These are phyloP conservation scores for Neoarius graeffei DNA, from an alignment of 2,113 vertebrate species.

Conservation along the genomic window DNA sequence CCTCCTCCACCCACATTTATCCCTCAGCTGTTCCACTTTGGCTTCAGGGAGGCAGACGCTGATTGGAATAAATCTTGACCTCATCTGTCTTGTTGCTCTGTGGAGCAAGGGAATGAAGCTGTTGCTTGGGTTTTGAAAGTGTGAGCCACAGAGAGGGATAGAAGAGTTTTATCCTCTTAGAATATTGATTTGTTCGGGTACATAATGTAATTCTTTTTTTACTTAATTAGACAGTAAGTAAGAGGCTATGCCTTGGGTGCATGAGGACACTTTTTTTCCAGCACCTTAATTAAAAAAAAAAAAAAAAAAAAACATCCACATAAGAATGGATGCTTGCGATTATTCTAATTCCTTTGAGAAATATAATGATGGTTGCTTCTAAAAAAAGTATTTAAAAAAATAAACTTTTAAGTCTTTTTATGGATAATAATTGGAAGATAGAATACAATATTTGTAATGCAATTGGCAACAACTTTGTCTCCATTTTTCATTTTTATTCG, in stretches of 20 bases:
- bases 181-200: slow-evolving; percentile 77
- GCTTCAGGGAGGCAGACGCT: slow-evolving; percentile 63
- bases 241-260: slow-evolving; percentile 56
- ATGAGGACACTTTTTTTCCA: slow-evolving; percentile 62
- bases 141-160: slow-evolving; percentile 58
- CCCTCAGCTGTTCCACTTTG: slow-evolving; percentile 55
- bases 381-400: too few species aligned
- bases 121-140: slow-evolving; percentile 58
- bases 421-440: not conserved
- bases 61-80: slow-evolving; percentile 76
- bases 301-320: slow-evolving; percentile 42
- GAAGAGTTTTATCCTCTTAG: slow-evolving; percentile 66
- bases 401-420: too few species aligned
- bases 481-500: not conserved
- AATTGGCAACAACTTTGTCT: slow-evolving; percentile 41
- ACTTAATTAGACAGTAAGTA: slow-evolving; percentile 62
- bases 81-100: slow-evolving; percentile 67
- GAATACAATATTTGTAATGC: slow-evolving; percentile 35
- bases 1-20: slow-evolving; percentile 56
- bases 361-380: not conserved
- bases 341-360: slow-evolving; percentile 4
- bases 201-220: slow-evolving; percentile 66
- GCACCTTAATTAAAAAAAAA: not conserved
- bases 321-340: slow-evolving; percentile 43
- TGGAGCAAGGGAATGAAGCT: slow-evolving; percentile 63